Evolutionary conservation across 2,113 vertebrate genomes (phyloP).

Genomic region (Hipposideros armiger): DNA sequence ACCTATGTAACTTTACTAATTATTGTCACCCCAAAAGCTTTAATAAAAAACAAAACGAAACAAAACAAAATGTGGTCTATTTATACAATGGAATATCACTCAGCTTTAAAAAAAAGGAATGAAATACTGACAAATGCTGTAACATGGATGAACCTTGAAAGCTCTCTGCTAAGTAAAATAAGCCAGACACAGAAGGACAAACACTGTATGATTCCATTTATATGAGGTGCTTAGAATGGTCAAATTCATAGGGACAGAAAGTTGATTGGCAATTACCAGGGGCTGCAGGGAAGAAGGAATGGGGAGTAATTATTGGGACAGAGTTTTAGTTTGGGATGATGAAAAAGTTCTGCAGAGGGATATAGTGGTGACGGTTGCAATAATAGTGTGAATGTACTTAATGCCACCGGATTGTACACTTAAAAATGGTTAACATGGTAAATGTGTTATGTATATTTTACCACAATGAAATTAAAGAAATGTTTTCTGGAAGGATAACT

Average conservation of each 20-base stretch:
- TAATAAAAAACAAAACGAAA: too few relatives aligned
- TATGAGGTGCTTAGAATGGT: too few relatives aligned
- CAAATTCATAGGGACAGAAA: not conserved
- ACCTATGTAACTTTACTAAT: too few relatives aligned
- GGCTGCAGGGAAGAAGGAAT: not conserved
- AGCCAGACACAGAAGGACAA: not conserved
- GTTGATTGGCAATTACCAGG: not conserved
- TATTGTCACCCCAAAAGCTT: too few relatives aligned
- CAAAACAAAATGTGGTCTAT: not conserved
- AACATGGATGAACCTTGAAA: not conserved
- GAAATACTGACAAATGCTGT: not conserved
- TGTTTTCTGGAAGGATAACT: not conserved
- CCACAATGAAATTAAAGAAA: not conserved
- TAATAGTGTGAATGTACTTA: not conserved
- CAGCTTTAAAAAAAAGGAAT: not conserved
- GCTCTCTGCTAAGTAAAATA: not conserved
- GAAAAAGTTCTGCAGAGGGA: too few relatives aligned
- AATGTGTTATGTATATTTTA: not conserved
- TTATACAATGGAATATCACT: not conserved
- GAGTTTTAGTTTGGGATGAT: not conserved
- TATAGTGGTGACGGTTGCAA: too few relatives aligned
- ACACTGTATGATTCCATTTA: not conserved
- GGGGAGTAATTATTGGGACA: too few relatives aligned
- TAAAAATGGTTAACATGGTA: not conserved
- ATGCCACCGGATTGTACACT: not conserved